Evolutionary conservation across 1,140 invertebrate species (phyloP), one percentile per base, ranked within the genome.

Genomic region (Hyles euphorbiae): DNA sequence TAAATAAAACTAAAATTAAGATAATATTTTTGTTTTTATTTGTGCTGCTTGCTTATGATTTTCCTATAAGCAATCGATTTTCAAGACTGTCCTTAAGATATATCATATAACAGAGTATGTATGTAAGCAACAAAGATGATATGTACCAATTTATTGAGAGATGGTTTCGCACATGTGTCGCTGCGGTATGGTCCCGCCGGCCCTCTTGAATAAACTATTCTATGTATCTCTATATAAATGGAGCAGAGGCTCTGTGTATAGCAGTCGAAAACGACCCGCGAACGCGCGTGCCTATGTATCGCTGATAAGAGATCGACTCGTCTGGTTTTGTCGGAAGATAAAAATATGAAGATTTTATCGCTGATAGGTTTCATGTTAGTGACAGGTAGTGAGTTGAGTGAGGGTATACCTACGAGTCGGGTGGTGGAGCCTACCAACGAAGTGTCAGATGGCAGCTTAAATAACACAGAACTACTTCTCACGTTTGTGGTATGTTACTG

Each of bases 201-300:
- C 67, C 64, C 68, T 78, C 68, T 68, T 71, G 55, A 64, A 70
- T 34, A 72, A 66, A 65, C 64, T 68, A 69, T 73, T 71, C 68
- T 67, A 62, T 71, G 65, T 74, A 77, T 76, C 67, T 82, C 63
- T 68, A 83, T 87, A 83, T 87, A 87, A 83, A 79, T 75, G 70
- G 71, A 75, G 70, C 70, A 65, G 65, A 78, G 70, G 64, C 75
- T 78, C 66, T 51, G 68, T 65, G 74, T 66, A 65, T 71, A 70
- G 72, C 77, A 87, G 82, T 87, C 79, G 81, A 82, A 81, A 80
- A 73, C 71, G 64, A 69, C 64, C 70, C 77, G 81, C 74, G 76
- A 72, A 56, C 80, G 81, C 76, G 81, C 70, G 73, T 70, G 71
- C 76, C 34, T 33, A 54, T 44, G 72, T 72, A 74, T 70, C 68